Conservation (phyloP, 2,888 invertebrate genomes). For the Tridacna gigas region DNA sequence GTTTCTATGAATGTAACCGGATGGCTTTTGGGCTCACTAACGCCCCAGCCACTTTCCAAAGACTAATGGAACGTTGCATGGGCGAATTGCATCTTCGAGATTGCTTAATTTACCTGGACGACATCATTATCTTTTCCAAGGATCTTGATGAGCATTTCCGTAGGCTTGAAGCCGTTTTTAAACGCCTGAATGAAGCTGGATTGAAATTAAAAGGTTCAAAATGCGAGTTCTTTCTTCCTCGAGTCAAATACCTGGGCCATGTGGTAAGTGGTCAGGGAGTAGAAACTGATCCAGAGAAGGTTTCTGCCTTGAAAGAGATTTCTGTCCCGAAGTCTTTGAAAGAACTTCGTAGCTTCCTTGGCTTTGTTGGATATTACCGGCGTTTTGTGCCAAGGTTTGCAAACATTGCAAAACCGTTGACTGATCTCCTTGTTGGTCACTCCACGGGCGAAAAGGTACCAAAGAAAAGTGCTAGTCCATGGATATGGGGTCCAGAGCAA, state of each 20-base stretch:
- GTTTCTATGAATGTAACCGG: too few relatives aligned
- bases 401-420: constrained; percentile 20
- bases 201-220: constrained; percentile 35
- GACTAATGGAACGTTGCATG: too few relatives aligned
- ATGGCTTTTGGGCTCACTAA: too few relatives aligned
- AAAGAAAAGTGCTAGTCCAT: background rate
- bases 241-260: constrained; percentile 25
- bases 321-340: constrained; percentile 3
- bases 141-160: constrained; percentile 3
- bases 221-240: constrained; percentile 18
- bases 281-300: constrained; percentile 16
- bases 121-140: constrained; percentile 16
- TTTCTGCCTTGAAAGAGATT: background rate
- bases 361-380: constrained; percentile 33
- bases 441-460: background rate
- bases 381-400: constrained; percentile 25
- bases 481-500: too few relatives aligned
- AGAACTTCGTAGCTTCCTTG: constrained; percentile 11
- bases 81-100: background rate
- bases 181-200: background rate
- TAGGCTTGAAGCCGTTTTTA: constrained; percentile 11
- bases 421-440: constrained; percentile 18
- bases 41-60: too few relatives aligned
- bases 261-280: constrained; percentile 21
- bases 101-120: constrained; percentile 9